Base-by-base conservation (phyloP, 1,140 invertebrate genomes). In the Euura saliciscinereae region DNA sequence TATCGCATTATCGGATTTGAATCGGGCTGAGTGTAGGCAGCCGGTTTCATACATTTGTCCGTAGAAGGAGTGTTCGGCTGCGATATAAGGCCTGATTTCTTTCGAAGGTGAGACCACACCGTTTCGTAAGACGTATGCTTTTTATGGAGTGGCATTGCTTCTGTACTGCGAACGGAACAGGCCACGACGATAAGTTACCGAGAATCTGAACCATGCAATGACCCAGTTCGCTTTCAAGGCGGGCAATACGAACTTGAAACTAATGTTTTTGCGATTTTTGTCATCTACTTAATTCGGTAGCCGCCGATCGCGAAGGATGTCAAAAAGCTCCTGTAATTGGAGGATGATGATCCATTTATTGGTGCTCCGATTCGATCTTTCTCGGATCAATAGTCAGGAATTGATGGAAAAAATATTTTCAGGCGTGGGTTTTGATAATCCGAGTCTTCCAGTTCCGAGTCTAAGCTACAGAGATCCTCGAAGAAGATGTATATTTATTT, bases 121-220 rank as follows among this genome's bases (percentile, higher is more conserved):
- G 74, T 79, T 77, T 69, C 44, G 70, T 71, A 45, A 74, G 73
- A 68, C 1, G 28, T 28, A 28, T 28, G 74, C 75, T 76, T 78
- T 72, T 78, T 78, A 77, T 78, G 45, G 46, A 51, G 72, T 67
- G 67, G 71, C 74, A 75, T 79, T 76, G 76, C 75, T 72, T 73
- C 75, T 78, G 78, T 70, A 78, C 43, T 64, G 69, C 66, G 71
- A 79, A 79, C 74, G 78, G 71, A 43, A 71, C 69, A 64, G 43
- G 43, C 28, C 28, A 28, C 28, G n/a, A 71, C 69, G 66, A 67
- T 3, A 42, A 11, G 66, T 44, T 42, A 44, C 28, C 28, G 11
- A 42, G 66, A 67, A 67, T 67, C 66, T 44, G 66, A 67, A 67
- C 44, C 66, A 44, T 44, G 28, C 44, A 43, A 11, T 67, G 66